Base-by-base conservation (phyloP, 92 coral and sea anemone genomes). In the Ricordea florida region DNA sequence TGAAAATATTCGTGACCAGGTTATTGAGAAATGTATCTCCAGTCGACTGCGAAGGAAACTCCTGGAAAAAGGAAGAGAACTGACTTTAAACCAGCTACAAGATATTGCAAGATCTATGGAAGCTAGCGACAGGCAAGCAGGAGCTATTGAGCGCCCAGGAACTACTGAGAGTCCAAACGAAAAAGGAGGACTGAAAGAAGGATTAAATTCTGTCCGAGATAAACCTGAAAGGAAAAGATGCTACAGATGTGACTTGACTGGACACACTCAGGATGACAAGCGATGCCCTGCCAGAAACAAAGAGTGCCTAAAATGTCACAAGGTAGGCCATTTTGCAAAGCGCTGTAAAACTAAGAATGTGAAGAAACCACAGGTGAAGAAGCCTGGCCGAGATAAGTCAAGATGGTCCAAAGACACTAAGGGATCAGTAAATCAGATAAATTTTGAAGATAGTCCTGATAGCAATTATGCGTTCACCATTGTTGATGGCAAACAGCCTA, bases 41-140 rank as follows among this genome's bases (percentile, higher is more conserved):
- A 80, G 32, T 28, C 78, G 76, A n/a, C 62, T 82, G 56, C 57
- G 77, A 25, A 43, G 23, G 31, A 65, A 82, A 59, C 55, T 61
- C 10, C 68, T 72, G 27, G 80, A 61, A 44, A 51, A 62, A 38
- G 81, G 76, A 31, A 40, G 58, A 22, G 76, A 42, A 10, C 65
- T 83, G 44, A 83, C 77, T 15, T 72, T 83, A 4, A 23, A 53
- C 5, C 66, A 47, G 23, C 59, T 66, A 37, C 89, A 76, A 52
- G 50, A 52, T 16, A 48, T 57, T 36, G 84, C 84, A 20, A 35
- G 89, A 69, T 75, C 89, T 31, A 76, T 76, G 89, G 89, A 76
- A 60, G 74, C 79, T 10, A 67, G 79, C 36, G 59, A 73, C 38
- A 44, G 34, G 46, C 84, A 84, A 76, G 79, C 78, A 34, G 76